Conservation (phyloP, 2,797 vertebrate genomes). For the Channa striata region DNA sequence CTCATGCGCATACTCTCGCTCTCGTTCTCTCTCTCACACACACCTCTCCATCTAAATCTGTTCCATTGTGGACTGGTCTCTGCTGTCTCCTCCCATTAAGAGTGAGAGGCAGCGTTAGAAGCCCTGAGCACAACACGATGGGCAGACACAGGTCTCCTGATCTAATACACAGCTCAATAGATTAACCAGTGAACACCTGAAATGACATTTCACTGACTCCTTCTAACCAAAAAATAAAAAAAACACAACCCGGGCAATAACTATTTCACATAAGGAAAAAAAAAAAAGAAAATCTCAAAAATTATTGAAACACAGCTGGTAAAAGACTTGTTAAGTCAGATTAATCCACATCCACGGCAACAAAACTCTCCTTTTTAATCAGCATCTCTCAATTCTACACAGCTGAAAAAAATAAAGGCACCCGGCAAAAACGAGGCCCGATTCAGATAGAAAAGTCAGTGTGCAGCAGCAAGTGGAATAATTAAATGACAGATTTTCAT, state of each 20-base stretch:
- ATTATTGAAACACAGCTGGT: not conserved
- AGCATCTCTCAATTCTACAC: not conserved
- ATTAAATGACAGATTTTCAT: conserved; percentile 50
- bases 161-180: conserved; percentile 27
- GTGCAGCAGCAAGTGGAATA: conserved; percentile 1
- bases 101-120: conserved; percentile 68
- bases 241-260: not conserved
- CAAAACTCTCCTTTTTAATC: not conserved
- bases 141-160: not conserved
- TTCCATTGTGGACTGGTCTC: conserved; percentile 85
- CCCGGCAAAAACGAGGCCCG: conserved; percentile 6
- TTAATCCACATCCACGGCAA: not conserved
- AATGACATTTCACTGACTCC: conserved; percentile 6
- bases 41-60: conserved; percentile 81
- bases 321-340: not conserved
- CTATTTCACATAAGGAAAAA: not conserved
- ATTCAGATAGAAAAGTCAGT: conserved; percentile 28
- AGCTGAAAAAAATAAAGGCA: conserved; percentile 2
- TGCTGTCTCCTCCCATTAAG: conserved; percentile 79
- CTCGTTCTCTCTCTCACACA: not conserved
- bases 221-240: not conserved
- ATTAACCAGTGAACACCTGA: conserved; percentile 23
- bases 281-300: not conserved
- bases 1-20: conserved; percentile 9
- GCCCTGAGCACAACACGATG: conserved; percentile 62